phyloP scores from a whole-genome alignment of 1,140 invertebrate species.

The Mamestra configurata region DNA sequence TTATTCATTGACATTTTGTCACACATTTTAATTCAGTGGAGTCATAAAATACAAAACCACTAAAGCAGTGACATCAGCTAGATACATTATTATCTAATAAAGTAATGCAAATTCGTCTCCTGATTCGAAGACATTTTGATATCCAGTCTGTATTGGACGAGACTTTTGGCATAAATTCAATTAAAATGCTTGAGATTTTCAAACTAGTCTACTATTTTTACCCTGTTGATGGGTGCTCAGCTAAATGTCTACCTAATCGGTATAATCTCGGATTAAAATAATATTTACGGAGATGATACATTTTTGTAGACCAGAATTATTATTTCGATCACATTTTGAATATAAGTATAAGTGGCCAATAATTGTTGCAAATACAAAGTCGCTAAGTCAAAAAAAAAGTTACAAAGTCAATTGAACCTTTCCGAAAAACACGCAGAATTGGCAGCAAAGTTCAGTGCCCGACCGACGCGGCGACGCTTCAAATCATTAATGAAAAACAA shows the following conservation, averaged over 20 bases:
- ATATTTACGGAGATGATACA: not conserved
- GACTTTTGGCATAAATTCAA: slow-evolving; percentile 27
- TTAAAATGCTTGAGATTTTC: slow-evolving; percentile 11
- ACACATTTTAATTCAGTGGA: slow-evolving; percentile 12
- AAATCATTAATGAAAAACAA: not conserved
- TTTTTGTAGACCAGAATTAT: not conserved
- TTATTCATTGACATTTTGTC: slow-evolving; percentile 39
- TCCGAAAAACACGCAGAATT: not conserved
- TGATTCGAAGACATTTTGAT: slow-evolving; percentile 1
- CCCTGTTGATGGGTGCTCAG: not conserved
- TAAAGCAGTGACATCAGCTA: slow-evolving; percentile 38
- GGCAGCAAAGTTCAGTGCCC: not conserved
- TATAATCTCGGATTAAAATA: not conserved
- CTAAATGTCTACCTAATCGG: not conserved
- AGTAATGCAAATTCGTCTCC: slow-evolving; percentile 39
- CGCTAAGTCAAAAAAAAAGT: not conserved
- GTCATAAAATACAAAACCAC: slow-evolving; percentile 30
- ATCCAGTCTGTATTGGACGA: slow-evolving; percentile 12
- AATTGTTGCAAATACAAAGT: not conserved
- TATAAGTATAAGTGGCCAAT: not conserved
- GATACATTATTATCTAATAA: slow-evolving; percentile 34
- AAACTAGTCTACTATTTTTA: not conserved
- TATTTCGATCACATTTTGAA: not conserved
- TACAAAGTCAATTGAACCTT: not conserved
- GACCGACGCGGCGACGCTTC: too few relatives aligned